Percentiles rank a stretch among this genome's conserved stretches.
phyloP scores from a whole-genome alignment of 2,797 vertebrate genomes.

The Acestrorhynchus altus region DNA sequence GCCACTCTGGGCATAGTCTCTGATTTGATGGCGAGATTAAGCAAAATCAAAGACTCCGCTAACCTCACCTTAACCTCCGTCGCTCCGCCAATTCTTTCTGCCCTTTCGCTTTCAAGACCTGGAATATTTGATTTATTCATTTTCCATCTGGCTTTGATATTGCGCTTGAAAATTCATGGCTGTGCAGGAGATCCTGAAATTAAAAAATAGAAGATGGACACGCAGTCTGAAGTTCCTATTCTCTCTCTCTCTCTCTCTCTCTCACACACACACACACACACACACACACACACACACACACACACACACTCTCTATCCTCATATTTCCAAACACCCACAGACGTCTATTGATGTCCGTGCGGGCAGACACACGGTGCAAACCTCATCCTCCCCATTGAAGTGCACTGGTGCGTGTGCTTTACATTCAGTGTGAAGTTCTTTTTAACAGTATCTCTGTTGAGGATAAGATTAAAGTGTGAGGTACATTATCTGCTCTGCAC shows the following conservation, averaged over 20 bases:
- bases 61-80: slow-evolving; percentile 44
- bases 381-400: neutral
- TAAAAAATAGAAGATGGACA: slow-evolving; percentile 29
- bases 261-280: slow-evolving; percentile 13
- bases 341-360: slow-evolving; percentile 25
- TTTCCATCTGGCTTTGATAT: slow-evolving; percentile 48
- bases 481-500: too few species aligned
- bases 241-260: neutral
- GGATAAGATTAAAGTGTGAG: neutral
- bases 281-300: neutral
- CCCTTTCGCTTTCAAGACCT: slow-evolving; percentile 22
- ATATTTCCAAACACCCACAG: slow-evolving; percentile 29
- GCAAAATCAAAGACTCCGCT: slow-evolving; percentile 36
- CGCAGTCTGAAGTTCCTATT: neutral
- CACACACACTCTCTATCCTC: too few species aligned
- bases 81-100: slow-evolving; percentile 33
- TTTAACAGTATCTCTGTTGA: neutral
- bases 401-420: neutral
- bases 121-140: slow-evolving; percentile 48
- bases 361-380: slow-evolving; percentile 1
- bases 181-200: slow-evolving; percentile 20
- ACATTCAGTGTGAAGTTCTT: slow-evolving; percentile 2
- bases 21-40: slow-evolving; percentile 43
- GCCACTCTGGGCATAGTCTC: slow-evolving; percentile 2
- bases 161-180: slow-evolving; percentile 30